Conservation (phyloP, 2,113 vertebrate genomes). For the mouse (Mus musculus) region DNA sequence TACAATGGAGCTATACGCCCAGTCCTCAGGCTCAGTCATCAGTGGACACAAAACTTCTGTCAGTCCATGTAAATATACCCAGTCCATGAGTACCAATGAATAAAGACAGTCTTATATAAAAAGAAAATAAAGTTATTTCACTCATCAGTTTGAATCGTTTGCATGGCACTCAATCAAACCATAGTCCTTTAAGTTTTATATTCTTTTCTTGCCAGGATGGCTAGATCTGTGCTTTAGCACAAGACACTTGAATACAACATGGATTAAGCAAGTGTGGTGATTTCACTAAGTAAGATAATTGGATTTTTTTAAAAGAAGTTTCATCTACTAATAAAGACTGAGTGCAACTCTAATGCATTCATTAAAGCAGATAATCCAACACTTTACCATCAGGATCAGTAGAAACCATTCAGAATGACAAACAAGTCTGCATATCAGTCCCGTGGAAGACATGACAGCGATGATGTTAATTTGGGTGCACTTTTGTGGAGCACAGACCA, state of each 20-base stretch:
- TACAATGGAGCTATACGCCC: background rate
- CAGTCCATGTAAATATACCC: background rate
- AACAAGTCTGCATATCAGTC: background rate
- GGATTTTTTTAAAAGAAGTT: background rate
- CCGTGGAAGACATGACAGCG: background rate
- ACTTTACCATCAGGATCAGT: background rate
- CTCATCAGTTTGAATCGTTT: background rate
- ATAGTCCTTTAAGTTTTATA: background rate
- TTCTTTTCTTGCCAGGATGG: background rate
- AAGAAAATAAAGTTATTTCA: background rate
- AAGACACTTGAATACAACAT: background rate
- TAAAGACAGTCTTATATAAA: background rate
- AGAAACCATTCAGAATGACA: background rate
- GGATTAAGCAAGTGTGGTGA: background rate
- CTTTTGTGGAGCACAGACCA: background rate
- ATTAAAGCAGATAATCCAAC: background rate
- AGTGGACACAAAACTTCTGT: background rate
- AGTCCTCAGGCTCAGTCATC: background rate
- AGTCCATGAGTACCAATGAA: background rate
- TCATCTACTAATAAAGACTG: constrained; percentile 11
- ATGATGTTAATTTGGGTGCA: background rate
- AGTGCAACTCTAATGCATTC: background rate
- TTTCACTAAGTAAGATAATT: background rate
- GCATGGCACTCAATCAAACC: background rate
- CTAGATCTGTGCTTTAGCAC: background rate